Percentiles rank a stretch among this genome's conserved stretches.
These are phyloP conservation scores for Pseudochaenichthys georgianus DNA, from an alignment of 2,797 vertebrate species.

Conservation along the genomic window DNA sequence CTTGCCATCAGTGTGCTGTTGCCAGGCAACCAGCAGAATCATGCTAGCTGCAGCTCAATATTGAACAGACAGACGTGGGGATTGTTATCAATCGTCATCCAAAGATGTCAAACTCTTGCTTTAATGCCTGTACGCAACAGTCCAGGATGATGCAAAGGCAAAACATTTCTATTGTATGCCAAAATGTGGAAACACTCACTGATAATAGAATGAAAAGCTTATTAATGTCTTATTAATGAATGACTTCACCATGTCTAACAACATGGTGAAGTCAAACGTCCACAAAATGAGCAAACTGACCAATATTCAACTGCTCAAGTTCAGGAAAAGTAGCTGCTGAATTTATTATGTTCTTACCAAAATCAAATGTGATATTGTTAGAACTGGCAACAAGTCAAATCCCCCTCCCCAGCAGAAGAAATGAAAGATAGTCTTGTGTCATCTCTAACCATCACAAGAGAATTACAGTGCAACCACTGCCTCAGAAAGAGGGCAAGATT, in stretches of 20 bases:
- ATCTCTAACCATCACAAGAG: not conserved
- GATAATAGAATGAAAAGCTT: not conserved
- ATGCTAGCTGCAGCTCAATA: not conserved
- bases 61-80: not conserved
- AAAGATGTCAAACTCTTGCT: not conserved
- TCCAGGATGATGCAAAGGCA: not conserved
- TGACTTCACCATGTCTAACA: not conserved
- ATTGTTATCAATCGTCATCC: not conserved
- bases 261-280: not conserved
- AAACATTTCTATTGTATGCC: not conserved
- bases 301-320: not conserved
- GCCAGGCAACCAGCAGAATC: not conserved
- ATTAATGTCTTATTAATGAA: too few relatives aligned
- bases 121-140: not conserved
- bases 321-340: not conserved
- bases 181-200: not conserved
- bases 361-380: not conserved
- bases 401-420: too few relatives aligned
- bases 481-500: constrained; percentile 1
- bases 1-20: not conserved
- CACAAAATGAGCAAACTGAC: not conserved
- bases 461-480: not conserved
- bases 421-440: not conserved
- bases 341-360: not conserved
- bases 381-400: not conserved